Evolutionary conservation across 2,113 vertebrate species (phyloP), one percentile per base, ranked within the genome.

Genomic region (Embiotoca jacksoni): DNA sequence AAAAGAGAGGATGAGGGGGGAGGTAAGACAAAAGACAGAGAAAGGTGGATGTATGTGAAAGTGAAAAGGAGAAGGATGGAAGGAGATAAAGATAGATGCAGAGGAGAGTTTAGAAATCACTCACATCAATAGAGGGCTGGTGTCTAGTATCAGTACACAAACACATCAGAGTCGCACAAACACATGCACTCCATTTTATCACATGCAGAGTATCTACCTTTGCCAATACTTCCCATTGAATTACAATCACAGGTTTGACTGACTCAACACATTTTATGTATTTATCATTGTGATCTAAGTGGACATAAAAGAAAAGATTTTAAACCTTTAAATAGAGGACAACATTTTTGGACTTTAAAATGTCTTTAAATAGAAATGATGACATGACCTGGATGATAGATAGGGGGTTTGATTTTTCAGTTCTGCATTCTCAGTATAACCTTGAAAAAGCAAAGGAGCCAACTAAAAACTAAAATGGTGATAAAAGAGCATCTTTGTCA

Each of bases 61-160:
- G 58, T 62, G 36, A 78, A 58, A 70, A 41, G 30, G 47, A 50
- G 53, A 66, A 80, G 60, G 72, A 72, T 1, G 10, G 58, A 61
- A 2, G 16, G 54, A 81, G 72, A 64, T 60, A 53, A 59, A 74
- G 73, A 82, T 14, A 61, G 67, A 83, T 67, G 61, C 15, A 59
- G 75, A 36, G 70, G 46, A 36, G 70, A 67, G 67, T 61, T 68
- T 52, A 67, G 63, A 68, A 57, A 72, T 58, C 41, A 50, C 57
- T 74, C 74, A 60, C 66, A 73, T 83, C 74, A 64, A 79, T 83
- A 84, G 72, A 23, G 59, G 33, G 61, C 31, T 11, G 39, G 71
- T 80, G 52, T 86, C 54, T 71, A 68, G 55, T 88, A 80, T 89
- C 84, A 80, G 81, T 72, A 73, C 55, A 2, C 65, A 61, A 55